Conservation (phyloP, 1,140 invertebrate genomes). For the Danaus plexippus region DNA sequence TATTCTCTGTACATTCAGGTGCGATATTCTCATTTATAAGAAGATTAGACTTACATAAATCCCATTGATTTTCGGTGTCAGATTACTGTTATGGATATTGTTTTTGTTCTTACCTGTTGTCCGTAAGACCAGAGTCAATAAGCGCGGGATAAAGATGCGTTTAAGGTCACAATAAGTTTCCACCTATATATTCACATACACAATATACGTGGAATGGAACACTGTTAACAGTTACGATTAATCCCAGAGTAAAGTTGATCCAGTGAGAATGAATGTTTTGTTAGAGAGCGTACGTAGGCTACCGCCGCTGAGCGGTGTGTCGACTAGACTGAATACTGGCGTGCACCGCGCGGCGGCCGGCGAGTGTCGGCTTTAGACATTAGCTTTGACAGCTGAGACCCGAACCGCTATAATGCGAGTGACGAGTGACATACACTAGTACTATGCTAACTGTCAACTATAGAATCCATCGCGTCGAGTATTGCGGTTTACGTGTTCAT, state of each 20-base stretch:
- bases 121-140: slow-evolving; percentile 48
- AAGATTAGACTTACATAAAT: too few relatives aligned
- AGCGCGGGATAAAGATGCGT: slow-evolving; percentile 35
- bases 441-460: slow-evolving; percentile 9
- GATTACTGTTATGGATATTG: neutral
- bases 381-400: too few relatives aligned
- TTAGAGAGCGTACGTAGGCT: slow-evolving; percentile 13
- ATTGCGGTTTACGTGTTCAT: too few relatives aligned
- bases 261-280: slow-evolving; percentile 7
- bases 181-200: slow-evolving; percentile 38
- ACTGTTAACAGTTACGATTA: slow-evolving; percentile 22
- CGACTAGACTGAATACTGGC: slow-evolving; percentile 55
- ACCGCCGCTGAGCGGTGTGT: slow-evolving; percentile 60
- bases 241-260: slow-evolving; percentile 25
- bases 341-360: slow-evolving; percentile 17
- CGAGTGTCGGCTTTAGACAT: slow-evolving; percentile 5
- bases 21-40: too few relatives aligned
- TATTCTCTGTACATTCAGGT: too few relatives aligned
- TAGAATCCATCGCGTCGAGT: too few relatives aligned
- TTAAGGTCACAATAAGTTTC: slow-evolving; percentile 32
- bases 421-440: slow-evolving; percentile 12
- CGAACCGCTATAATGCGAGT: slow-evolving; percentile 5
- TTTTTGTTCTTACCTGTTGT: slow-evolving; percentile 51
- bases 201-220: slow-evolving; percentile 25
- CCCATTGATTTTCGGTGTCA: too few relatives aligned